A percentile compares a stretch with the other conserved stretches of the same genome.
These are phyloP conservation scores for Lycaon pictus DNA, from an alignment of 2,113 vertebrate species.

Conservation along the genomic window DNA sequence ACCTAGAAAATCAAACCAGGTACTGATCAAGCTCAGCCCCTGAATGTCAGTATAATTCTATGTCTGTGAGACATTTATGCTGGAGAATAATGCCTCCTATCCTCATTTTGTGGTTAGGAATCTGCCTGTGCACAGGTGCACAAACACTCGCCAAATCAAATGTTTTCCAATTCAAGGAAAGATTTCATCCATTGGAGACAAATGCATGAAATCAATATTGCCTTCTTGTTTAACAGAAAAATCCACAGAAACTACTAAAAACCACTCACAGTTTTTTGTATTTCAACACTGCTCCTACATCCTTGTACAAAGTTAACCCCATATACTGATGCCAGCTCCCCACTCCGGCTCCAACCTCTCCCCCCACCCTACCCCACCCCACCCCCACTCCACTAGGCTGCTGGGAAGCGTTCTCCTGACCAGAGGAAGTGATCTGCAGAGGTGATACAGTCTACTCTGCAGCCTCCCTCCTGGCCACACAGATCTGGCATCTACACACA, in stretches of 20 bases:
- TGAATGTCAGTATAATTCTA: background rate
- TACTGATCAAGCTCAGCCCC: slow-evolving; percentile 29
- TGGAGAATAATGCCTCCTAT: slow-evolving; percentile 14
- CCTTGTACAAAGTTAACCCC: slow-evolving; percentile 55
- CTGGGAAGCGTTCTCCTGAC: slow-evolving; percentile 45
- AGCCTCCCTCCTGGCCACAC: slow-evolving; percentile 40
- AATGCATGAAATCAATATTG: slow-evolving; percentile 61
- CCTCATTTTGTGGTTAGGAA: background rate
- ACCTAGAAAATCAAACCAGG: slow-evolving; percentile 65
- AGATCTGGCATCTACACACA: slow-evolving; percentile 56
- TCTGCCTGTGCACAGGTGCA: background rate
- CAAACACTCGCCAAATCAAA: background rate
- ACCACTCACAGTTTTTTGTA: slow-evolving; percentile 44
- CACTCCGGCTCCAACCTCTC: too few relatives aligned
- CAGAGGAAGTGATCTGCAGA: background rate
- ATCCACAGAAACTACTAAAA: slow-evolving; percentile 43
- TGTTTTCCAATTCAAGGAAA: slow-evolving; percentile 63
- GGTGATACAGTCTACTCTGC: slow-evolving; percentile 35
- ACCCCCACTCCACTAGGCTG: background rate
- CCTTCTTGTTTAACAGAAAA: slow-evolving; percentile 61
- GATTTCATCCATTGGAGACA: slow-evolving; percentile 61
- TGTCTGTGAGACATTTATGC: background rate
- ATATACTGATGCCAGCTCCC: background rate
- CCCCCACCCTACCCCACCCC: background rate
- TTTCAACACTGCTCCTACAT: slow-evolving; percentile 57